Evolutionary conservation across 2,888 invertebrate species (phyloP), one percentile per base, ranked within the genome.

Genomic region (Furcula furcula): DNA sequence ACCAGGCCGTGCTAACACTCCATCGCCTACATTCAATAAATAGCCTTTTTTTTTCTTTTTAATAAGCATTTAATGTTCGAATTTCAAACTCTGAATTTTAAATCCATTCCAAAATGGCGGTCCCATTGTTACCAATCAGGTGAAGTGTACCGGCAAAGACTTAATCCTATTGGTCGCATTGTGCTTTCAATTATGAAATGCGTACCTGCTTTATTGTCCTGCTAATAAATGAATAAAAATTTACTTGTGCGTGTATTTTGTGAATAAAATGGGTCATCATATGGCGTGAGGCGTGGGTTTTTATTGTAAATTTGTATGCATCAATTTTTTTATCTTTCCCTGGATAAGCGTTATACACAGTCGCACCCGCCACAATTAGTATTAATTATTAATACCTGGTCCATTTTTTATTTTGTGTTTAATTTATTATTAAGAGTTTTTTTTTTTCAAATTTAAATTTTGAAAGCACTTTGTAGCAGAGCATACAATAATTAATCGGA

Each of bases 101-200:
- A 63, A 61, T 61, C 43, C 40, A 41, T 72, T 66, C 52, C 57
- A 76, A 73, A 58, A 73, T 70, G 76, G 76, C 65, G 57, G 14
- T 60, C 23, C 63, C 52, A 63, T 77, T 76, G 76, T 77, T 67
- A 61, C 49, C 75, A 74, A 78, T 74, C 75, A 76, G 57, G 69
- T 72, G 69, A 61, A 72, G 72, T 74, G 65, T 70, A 74, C 63
- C 60, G 60, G 59, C 50, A 58, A 47, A 64, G 61, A 60, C 60
- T 60, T 74, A 76, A 76, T 76, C 74, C 75, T 57, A 71, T 71
- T 74, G 65, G 64, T 48, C 41, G 50, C 48, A 56, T 62, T 68
- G 64, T 65, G 42, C 32, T 39, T 46, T 51, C 67, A 61, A 70
- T 68, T 61, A 62, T 57, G 54, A 58, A 59, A 62, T 52, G 52